Base-by-base conservation (phyloP, 2,888 invertebrate genomes). In the Scaptomyza flava region DNA sequence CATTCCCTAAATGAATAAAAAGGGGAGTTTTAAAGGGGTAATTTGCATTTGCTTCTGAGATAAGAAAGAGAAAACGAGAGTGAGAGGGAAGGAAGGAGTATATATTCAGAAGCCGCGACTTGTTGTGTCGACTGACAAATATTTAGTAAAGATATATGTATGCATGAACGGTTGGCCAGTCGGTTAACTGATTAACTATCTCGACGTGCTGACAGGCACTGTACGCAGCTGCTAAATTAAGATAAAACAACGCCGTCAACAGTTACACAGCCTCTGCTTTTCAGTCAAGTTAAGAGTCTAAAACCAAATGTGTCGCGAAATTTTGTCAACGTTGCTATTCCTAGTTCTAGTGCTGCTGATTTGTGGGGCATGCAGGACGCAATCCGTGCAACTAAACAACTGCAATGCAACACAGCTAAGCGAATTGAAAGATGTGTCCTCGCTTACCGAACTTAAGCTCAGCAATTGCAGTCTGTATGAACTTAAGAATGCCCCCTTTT, bases 401-500 rank as follows among this genome's bases (percentile, higher is more conserved):
- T 89, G 89, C 60, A 83, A 72, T 9, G 62, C 61, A 8, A 73
- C 74, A 0, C 69, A 77, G 23, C 33, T 88, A 33, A 36, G 23
- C 1, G 41, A 46, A 1, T 20, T 89, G 34, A 45, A 27, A 6
- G 58, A 79, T 11, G 59, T 33, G 38, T 62, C 78, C 23, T 31
- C 36, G 5, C 6, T 81, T 1, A 68, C 33, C 3, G 83, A 87
- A 17, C 58, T 92, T 2, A 79, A 68, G 20, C 72, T 89, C 1
- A 66, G 67, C 30, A 83, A 90, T 45, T 90, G 92, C 71, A 81
- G 75, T 20, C 68, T 91, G 2, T 58, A 81, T 14, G 74, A 75
- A 6, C 59, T 92, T 42, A 84, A 84, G 43, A 91, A 91, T 73
- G 91, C 87, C 0, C 63, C 87, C 23, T 92, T 92, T 17, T 46